Conservation (phyloP, 2,888 invertebrate genomes). For the Caradrina kadenii region DNA sequence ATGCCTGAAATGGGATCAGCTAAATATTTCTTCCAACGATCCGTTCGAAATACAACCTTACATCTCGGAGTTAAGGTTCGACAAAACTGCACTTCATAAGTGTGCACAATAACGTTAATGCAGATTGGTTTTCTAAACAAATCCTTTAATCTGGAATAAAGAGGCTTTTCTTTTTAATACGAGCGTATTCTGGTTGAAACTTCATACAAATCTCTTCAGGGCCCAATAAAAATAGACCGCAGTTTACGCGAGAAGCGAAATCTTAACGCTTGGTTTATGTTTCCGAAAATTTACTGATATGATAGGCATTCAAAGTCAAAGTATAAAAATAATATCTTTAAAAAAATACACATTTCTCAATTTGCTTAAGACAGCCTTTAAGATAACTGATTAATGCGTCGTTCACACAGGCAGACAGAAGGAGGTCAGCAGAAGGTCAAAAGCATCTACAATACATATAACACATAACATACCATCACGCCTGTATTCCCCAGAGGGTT, state of each 20-base stretch:
- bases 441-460: no score
- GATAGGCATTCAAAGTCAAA: no score
- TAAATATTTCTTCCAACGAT: background rate
- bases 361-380: no score
- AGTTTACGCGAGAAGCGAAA: background rate
- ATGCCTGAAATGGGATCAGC: constrained; percentile 55
- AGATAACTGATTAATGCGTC: no score
- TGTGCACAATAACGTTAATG: constrained; percentile 52
- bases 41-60: constrained; percentile 19
- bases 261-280: no score
- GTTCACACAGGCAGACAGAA: no score
- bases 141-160: constrained; percentile 62
- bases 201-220: constrained; percentile 32
- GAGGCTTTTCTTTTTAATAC: constrained; percentile 53
- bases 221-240: background rate
- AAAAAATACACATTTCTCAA: no score
- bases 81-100: constrained; percentile 1
- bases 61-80: background rate
- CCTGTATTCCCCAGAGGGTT: no score
- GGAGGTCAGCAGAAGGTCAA: no score
- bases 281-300: background rate
- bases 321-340: no score
- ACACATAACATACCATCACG: no score
- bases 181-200: constrained; percentile 40
- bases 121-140: constrained; percentile 65